Evolutionary conservation across 2,888 invertebrate genomes (phyloP).

Genomic region (Isoperla grammatica): DNA sequence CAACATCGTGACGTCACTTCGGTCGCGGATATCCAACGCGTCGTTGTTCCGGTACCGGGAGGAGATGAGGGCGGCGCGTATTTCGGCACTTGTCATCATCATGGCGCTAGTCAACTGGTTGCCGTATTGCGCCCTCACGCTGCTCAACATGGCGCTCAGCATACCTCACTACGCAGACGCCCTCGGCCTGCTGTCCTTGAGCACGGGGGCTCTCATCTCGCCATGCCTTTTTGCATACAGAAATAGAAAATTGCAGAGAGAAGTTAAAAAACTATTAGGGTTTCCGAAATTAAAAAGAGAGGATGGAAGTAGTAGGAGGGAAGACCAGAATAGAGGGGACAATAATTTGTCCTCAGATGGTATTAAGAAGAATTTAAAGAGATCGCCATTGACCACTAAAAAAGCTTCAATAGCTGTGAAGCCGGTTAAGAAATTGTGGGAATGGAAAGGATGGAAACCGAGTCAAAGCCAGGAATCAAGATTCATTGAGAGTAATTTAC

Average conservation of each 20-base stretch:
- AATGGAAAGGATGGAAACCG: too few species aligned
- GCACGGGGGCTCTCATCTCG: slow-evolving; percentile 59
- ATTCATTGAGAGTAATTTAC: too few species aligned
- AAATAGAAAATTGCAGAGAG: slow-evolving; percentile 58
- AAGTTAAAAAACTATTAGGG: slow-evolving; percentile 49
- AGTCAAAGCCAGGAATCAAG: too few species aligned
- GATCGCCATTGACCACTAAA: too few species aligned
- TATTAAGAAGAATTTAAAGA: too few species aligned
- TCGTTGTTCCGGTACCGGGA: slow-evolving; percentile 80
- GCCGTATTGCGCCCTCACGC: slow-evolving; percentile 45
- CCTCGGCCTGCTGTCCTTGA: slow-evolving; percentile 43
- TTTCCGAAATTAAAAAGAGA: slow-evolving; percentile 31
- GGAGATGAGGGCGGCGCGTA: slow-evolving; percentile 83
- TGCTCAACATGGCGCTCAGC: slow-evolving; percentile 37
- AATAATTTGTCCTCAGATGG: too few species aligned
- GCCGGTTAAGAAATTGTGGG: too few species aligned
- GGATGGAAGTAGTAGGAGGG: not conserved
- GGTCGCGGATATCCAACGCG: slow-evolving; percentile 77
- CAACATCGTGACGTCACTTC: slow-evolving; percentile 63
- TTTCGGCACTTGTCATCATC: slow-evolving; percentile 71
- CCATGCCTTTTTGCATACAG: slow-evolving; percentile 74
- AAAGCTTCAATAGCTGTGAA: too few species aligned
- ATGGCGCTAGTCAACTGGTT: slow-evolving; percentile 58
- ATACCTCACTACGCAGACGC: slow-evolving; percentile 39
- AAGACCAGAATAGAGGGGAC: too few species aligned